These are phyloP conservation scores for Helicoverpa assulta DNA, from an alignment of 2,888 invertebrate genomes.

Conservation along the genomic window DNA sequence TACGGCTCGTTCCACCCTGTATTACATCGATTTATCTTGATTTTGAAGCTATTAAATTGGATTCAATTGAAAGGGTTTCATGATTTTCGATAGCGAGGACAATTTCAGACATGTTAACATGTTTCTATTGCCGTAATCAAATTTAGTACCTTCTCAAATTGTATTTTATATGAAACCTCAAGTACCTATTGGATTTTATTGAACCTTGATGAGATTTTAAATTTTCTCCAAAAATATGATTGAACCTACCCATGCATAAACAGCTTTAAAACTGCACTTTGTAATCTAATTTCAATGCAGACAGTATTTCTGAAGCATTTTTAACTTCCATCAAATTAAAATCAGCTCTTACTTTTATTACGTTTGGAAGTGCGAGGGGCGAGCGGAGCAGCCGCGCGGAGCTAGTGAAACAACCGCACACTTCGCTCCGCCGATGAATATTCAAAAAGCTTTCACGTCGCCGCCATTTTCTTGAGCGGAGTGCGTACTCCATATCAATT, in stretches of 20 bases:
- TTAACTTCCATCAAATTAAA: slow-evolving; percentile 8
- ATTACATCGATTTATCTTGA: slow-evolving; percentile 54
- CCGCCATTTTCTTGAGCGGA: slow-evolving; percentile 69
- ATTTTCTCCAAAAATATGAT: neutral
- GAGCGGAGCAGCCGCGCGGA: slow-evolving; percentile 23
- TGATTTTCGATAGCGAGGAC: slow-evolving; percentile 30
- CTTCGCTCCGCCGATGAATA: slow-evolving; percentile 72
- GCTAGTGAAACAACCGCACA: slow-evolving; percentile 55
- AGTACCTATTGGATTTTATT: neutral
- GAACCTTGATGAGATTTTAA: neutral
- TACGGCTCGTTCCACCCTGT: slow-evolving; percentile 40
- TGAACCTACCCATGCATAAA: neutral
- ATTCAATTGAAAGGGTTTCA: slow-evolving; percentile 51
- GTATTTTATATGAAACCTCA: neutral
- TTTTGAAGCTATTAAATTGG: slow-evolving; percentile 48
- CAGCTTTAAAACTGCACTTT: neutral
- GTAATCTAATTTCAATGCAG: neutral
- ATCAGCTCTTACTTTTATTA: slow-evolving; percentile 6
- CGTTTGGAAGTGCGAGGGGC: slow-evolving; percentile 1
- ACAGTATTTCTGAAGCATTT: neutral
- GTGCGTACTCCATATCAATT: slow-evolving; percentile 76
- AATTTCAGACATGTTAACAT: neutral
- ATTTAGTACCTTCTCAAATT: neutral
- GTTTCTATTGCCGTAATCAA: neutral
- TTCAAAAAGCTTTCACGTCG: slow-evolving; percentile 71